phyloP scores from a whole-genome alignment of 2,797 vertebrate species.

The Bovichtus variegatus region DNA sequence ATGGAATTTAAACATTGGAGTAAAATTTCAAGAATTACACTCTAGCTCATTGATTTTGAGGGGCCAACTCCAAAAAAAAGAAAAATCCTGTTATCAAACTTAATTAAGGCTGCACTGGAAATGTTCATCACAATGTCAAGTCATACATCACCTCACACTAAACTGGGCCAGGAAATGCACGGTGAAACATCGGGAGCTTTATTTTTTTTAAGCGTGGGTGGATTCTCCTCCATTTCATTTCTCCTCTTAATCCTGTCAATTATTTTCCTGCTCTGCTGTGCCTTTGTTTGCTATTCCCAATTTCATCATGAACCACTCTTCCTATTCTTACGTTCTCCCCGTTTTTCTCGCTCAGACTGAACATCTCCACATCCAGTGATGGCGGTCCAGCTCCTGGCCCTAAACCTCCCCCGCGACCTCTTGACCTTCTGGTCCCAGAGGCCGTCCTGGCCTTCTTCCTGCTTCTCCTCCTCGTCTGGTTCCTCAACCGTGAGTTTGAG shows the following conservation, averaged over 20 bases:
- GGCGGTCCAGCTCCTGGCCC: conserved; percentile 26
- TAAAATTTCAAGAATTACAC: background rate
- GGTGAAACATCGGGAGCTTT: background rate
- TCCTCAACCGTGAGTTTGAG: conserved; percentile 97
- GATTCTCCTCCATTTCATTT: conserved; percentile 1
- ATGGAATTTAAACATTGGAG: background rate
- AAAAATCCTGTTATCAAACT: background rate
- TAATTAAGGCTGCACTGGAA: background rate
- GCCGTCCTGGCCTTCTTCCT: conserved; percentile 92
- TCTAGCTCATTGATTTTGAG: background rate
- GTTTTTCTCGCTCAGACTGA: conserved; percentile 51
- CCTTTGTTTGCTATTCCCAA: background rate
- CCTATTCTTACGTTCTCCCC: background rate
- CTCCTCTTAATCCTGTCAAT: conserved; percentile 10
- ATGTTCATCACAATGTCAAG: background rate
- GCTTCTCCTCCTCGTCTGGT: conserved; percentile 96
- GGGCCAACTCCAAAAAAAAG: background rate
- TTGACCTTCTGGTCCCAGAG: conserved; percentile 89
- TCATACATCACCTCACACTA: background rate
- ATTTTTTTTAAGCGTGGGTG: background rate
- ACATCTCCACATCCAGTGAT: conserved; percentile 52
- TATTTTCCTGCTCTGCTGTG: background rate
- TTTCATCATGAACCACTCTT: background rate
- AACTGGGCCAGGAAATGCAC: background rate
- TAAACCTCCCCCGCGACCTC: conserved; percentile 59